Percentiles rank a stretch among this genome's conserved stretches.
phyloP scores from a whole-genome alignment of 1,140 invertebrate genomes.

The Atta cephalotes region DNA sequence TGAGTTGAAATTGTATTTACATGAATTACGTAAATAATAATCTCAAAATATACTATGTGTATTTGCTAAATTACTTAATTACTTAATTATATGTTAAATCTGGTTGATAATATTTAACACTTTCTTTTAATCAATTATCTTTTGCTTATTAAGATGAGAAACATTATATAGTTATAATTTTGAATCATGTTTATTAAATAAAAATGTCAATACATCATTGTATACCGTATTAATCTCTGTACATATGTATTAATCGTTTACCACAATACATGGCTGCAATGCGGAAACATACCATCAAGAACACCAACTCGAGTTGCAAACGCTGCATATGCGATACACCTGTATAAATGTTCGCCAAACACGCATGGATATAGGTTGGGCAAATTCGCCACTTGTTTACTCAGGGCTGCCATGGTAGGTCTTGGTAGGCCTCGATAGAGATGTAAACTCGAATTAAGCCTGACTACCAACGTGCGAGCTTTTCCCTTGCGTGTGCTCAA shows the following conservation, averaged over 20 bases:
- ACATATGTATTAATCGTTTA: background rate
- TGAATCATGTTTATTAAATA: background rate
- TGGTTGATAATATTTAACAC: background rate
- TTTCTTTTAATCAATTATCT: background rate
- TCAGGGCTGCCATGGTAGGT: constrained; percentile 34
- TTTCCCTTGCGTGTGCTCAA: constrained; percentile 71
- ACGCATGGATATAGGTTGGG: constrained; percentile 40
- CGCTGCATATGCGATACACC: constrained; percentile 33
- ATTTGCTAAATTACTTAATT: background rate
- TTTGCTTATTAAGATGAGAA: background rate
- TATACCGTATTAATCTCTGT: background rate
- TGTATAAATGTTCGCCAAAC: constrained; percentile 38
- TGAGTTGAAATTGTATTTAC: background rate
- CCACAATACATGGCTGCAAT: background rate
- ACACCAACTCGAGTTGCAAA: background rate
- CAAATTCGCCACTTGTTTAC: constrained; percentile 58
- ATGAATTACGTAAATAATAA: background rate
- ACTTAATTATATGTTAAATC: background rate
- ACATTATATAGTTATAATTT: background rate
- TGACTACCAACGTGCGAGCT: constrained; percentile 67
- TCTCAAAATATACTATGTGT: background rate
- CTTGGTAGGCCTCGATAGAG: constrained; percentile 73
- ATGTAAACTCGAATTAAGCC: constrained; percentile 77
- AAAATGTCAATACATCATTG: background rate
- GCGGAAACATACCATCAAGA: constrained; percentile 5